These are phyloP conservation scores for Tychaedon coryphoeus DNA, from an alignment of 2,113 vertebrate genomes.

Conservation along the genomic window DNA sequence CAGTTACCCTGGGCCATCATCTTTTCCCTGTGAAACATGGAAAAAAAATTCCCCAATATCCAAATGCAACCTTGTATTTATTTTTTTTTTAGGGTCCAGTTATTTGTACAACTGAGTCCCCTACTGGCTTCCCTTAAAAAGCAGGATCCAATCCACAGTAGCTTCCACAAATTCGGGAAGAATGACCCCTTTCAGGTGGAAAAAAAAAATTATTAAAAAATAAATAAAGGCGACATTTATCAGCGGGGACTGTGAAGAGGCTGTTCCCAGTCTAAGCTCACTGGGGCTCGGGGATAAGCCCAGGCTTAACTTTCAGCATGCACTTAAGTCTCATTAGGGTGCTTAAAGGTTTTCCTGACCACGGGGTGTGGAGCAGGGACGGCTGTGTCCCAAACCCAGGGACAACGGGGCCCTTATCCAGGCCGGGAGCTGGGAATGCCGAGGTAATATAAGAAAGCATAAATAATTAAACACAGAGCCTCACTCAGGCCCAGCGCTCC, in stretches of 20 bases:
- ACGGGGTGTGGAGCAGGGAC: slow-evolving; percentile 1
- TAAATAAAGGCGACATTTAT: slow-evolving; percentile 60
- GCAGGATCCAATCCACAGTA: slow-evolving; percentile 37
- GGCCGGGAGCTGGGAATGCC: neutral
- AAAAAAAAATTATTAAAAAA: neutral
- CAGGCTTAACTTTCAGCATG: slow-evolving; percentile 54
- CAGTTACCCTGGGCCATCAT: neutral
- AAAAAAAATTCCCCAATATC: neutral
- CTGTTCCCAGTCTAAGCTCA: neutral
- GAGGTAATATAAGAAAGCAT: slow-evolving; percentile 10
- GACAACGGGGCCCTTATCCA: slow-evolving; percentile 45
- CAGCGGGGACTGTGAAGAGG: slow-evolving; percentile 41
- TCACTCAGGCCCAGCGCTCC: neutral
- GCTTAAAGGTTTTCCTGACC: slow-evolving; percentile 55
- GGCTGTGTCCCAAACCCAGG: neutral
- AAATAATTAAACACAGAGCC: slow-evolving; percentile 59
- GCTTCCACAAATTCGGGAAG: slow-evolving; percentile 43
- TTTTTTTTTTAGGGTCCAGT: neutral
- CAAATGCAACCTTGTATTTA: neutral
- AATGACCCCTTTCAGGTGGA: slow-evolving; percentile 44
- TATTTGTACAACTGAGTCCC: slow-evolving; percentile 55
- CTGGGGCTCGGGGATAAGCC: slow-evolving; percentile 4
- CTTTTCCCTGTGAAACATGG: neutral
- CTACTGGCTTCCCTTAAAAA: slow-evolving; percentile 50
- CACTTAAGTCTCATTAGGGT: slow-evolving; percentile 62